A percentile compares a stretch with the other conserved stretches of the same genome.
These are phyloP conservation scores for Thysanoteuthis rhombus DNA, from an alignment of 2,888 invertebrate species.

Conservation along the genomic window DNA sequence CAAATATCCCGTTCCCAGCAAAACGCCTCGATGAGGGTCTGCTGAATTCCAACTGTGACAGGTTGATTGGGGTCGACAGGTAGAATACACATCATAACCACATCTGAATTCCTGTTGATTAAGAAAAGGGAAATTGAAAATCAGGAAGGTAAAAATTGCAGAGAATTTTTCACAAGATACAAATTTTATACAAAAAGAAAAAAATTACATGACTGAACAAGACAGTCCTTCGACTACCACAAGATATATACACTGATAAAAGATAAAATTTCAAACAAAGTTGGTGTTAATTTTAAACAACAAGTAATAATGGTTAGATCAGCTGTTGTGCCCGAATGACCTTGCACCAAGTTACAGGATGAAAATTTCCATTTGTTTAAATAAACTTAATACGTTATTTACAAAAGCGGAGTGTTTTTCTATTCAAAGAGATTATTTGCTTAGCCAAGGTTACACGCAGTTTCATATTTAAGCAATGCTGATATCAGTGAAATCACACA, in stretches of 20 bases:
- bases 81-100: conserved; percentile 61
- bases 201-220: too few species aligned
- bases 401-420: too few species aligned
- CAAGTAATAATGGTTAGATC: too few species aligned
- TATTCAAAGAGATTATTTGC: neutral
- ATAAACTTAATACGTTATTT: neutral
- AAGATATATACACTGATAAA: too few species aligned
- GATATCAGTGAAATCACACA: neutral
- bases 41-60: conserved; percentile 60
- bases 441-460: neutral
- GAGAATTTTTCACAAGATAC: too few species aligned
- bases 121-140: conserved; percentile 22
- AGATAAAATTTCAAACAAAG: too few species aligned
- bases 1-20: conserved; percentile 63
- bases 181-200: too few species aligned
- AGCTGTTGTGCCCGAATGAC: too few species aligned
- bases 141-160: neutral
- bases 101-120: conserved; percentile 52
- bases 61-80: conserved; percentile 52
- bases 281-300: too few species aligned
- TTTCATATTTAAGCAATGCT: neutral
- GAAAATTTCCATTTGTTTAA: too few species aligned
- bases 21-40: conserved; percentile 64
- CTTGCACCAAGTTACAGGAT: too few species aligned
- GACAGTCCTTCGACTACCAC: too few species aligned